phyloP scores from a whole-genome alignment of 2,888 invertebrate genomes.

The Automeris io region DNA sequence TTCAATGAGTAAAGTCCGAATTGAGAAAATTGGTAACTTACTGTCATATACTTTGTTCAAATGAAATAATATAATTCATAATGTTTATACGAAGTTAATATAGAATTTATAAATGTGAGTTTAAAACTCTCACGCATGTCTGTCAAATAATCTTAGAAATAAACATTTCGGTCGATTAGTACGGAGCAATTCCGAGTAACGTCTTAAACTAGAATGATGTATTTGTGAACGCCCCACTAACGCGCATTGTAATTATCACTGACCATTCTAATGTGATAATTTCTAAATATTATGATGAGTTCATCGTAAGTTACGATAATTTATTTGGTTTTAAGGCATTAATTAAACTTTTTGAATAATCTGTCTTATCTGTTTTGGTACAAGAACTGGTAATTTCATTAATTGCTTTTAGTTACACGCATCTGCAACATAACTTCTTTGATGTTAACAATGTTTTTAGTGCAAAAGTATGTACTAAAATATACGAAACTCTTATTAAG shows the following conservation, averaged over 20 bases:
- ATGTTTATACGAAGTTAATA: no score
- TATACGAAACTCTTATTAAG: no score
- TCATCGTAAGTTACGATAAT: constrained; percentile 44
- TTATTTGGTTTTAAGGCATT: constrained; percentile 39
- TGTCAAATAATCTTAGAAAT: constrained; percentile 44
- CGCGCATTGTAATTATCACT: constrained; percentile 62
- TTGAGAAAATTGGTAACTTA: no score
- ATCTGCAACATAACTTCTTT: background rate
- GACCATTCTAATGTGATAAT: constrained; percentile 60
- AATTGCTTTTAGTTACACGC: background rate
- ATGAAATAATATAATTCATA: no score
- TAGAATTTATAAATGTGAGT: no score
- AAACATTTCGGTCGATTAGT: constrained; percentile 54
- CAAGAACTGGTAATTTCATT: constrained; percentile 7
- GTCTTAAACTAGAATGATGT: constrained; percentile 71
- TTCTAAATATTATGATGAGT: constrained; percentile 64
- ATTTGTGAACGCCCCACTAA: constrained; percentile 65
- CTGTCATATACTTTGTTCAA: no score
- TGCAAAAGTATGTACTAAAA: no score
- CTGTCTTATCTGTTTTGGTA: constrained; percentile 16
- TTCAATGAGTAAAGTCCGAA: no score
- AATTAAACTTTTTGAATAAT: constrained; percentile 41
- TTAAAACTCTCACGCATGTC: constrained; percentile 52
- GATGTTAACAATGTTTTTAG: no score
- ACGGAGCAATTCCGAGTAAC: constrained; percentile 54